Base-by-base conservation (phyloP, 2,797 vertebrate genomes). In the Helicolenus hilgendorfi region DNA sequence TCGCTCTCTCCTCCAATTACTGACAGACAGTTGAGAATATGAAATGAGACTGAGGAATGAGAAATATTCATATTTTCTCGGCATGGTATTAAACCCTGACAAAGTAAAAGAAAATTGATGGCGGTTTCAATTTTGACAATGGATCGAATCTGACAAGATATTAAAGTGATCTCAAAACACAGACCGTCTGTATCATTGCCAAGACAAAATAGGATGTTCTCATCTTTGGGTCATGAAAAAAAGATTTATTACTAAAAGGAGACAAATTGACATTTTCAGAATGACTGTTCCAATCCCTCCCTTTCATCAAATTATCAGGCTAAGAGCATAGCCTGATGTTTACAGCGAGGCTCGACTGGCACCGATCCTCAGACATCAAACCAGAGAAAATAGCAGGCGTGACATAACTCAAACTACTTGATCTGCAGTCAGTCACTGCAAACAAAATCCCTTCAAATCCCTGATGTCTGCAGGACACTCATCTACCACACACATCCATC, bases 81-180 rank as follows among this genome's bases (percentile, higher is more conserved):
- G 94, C 91, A 94, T 88, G 81, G 91, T 89, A 90, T 95, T 95
- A 95, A 92, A 94, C 63, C 72, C 91, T 88, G 94, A 93, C 95
- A 95, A 93, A 90, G 84, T 92, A 84, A 89, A 95, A 92, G 88
- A 87, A 95, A 94, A 95, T 92, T 86, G 90, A 93, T 88, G 85
- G 89, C 79, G 77, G 85, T 86, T 91, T 94, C 74, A 92, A 81
- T 91, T 93, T 87, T 92, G 89, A 94, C 92, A 90, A 81, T 80
- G 78, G 85, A 95, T 96, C 80, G 89, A 96, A 94, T 92, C 87
- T 95, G 94, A 95, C 94, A 96, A 91, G 94, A 94, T 89, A 91
- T 95, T 95, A 93, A 93, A 94, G 80, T 76, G 88, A 94, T 95
- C 91, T 94, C 81, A 88, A 92, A 94, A 94, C 93, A 93, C 94